Evolutionary conservation across 2,113 vertebrate genomes (phyloP).

Genomic region (Chloebia gouldiae): DNA sequence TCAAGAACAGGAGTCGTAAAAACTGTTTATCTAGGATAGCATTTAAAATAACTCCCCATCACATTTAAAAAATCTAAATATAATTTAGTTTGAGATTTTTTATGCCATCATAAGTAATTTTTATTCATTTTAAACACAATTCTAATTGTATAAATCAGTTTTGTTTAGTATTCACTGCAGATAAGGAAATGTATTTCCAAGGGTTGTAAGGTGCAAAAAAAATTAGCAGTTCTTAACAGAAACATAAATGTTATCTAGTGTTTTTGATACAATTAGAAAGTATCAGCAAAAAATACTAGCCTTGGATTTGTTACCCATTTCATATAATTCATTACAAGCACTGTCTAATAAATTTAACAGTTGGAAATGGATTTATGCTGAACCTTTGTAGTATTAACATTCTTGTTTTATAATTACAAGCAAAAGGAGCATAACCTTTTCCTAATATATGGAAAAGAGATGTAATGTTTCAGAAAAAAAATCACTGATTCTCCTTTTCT

Average conservation of each 20-base stretch:
- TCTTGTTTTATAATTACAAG: constrained; percentile 56
- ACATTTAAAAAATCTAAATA: constrained; percentile 31
- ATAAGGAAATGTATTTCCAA: constrained; percentile 49
- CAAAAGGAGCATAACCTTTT: constrained; percentile 64
- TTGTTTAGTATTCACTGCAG: constrained; percentile 60
- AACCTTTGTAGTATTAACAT: constrained; percentile 62
- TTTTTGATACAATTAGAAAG: constrained; percentile 49
- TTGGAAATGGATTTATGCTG: constrained; percentile 59
- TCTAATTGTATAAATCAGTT: constrained; percentile 62
- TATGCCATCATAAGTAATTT: constrained; percentile 70
- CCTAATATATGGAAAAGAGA: constrained; percentile 54
- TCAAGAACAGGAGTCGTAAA: constrained; percentile 49
- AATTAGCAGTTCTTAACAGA: constrained; percentile 50
- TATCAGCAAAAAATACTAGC: constrained; percentile 33
- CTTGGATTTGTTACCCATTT: constrained; percentile 34
- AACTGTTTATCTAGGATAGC: constrained; percentile 44
- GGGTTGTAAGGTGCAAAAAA: constrained; percentile 52
- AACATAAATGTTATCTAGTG: constrained; percentile 30
- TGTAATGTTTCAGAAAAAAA: constrained; percentile 54
- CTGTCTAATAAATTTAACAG: constrained; percentile 44
- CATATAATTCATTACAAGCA: constrained; percentile 43
- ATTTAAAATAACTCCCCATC: constrained; percentile 20
- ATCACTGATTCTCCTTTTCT: not conserved
- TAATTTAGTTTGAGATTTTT: constrained; percentile 72
- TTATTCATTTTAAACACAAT: constrained; percentile 63